Evolutionary conservation across 2,113 vertebrate species (phyloP).

Genomic region (Corythaeola cristata): DNA sequence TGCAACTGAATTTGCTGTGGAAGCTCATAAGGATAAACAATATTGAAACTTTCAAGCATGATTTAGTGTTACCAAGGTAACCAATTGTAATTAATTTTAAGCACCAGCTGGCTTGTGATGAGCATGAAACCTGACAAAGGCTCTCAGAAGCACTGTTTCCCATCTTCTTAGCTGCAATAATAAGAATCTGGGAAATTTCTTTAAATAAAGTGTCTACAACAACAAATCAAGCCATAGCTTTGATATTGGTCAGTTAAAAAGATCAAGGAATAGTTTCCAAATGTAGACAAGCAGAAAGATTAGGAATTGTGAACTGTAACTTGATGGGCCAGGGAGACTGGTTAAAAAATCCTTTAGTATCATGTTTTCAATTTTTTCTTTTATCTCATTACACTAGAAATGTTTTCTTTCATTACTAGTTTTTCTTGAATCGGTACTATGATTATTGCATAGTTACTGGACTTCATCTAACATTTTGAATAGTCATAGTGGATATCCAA

Average conservation of each 20-base stretch:
- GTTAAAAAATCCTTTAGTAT: neutral
- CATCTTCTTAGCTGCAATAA: neutral
- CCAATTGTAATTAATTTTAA: slow-evolving; percentile 73
- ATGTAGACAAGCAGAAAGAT: neutral
- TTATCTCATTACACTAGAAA: neutral
- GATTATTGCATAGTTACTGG: neutral
- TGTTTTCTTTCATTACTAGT: neutral
- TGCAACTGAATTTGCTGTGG: slow-evolving; percentile 24
- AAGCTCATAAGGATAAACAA: slow-evolving; percentile 44
- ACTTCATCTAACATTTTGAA: neutral
- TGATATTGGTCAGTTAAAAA: neutral
- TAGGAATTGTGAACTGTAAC: neutral
- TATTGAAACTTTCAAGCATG: slow-evolving; percentile 49
- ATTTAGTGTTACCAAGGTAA: slow-evolving; percentile 68
- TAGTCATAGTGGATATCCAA: neutral
- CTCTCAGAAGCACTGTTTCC: slow-evolving; percentile 17
- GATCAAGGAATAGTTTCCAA: neutral
- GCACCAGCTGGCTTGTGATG: slow-evolving; percentile 62
- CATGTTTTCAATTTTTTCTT: neutral
- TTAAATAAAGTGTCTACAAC: neutral
- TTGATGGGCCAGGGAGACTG: neutral
- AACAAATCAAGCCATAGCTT: neutral
- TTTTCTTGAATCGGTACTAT: neutral
- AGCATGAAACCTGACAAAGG: slow-evolving; percentile 54
- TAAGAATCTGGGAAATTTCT: neutral